Conservation (phyloP, 2,888 invertebrate genomes). For the Eurois occulta region DNA sequence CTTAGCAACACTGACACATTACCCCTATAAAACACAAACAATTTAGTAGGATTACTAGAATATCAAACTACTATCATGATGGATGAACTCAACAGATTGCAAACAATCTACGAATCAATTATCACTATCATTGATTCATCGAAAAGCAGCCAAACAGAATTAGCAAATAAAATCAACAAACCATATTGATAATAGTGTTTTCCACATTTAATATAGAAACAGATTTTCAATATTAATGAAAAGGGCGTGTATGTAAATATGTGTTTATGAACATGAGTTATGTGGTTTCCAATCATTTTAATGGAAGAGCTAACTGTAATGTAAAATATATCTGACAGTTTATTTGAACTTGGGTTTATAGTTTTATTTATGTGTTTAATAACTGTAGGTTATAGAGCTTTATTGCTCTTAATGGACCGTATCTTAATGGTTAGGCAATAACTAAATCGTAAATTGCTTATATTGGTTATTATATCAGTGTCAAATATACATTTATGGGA, state of each 20-base stretch:
- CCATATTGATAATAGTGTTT: conserved; percentile 23
- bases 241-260: conserved; percentile 27
- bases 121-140: conserved; percentile 4
- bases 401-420: conserved; percentile 47
- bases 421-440: conserved; percentile 46
- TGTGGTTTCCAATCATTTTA: conserved; percentile 52
- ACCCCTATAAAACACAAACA: conserved; percentile 43
- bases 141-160: conserved; percentile 20
- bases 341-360: conserved; percentile 28
- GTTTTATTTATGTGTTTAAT: conserved; percentile 56
- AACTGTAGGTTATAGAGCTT: conserved; percentile 39
- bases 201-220: conserved; percentile 21
- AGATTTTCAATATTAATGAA: conserved; percentile 18
- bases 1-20: conserved; percentile 56
- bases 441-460: conserved; percentile 45
- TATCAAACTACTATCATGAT: conserved; percentile 28
- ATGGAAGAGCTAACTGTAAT: conserved; percentile 41
- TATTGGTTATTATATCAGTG: conserved; percentile 52
- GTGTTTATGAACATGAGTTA: conserved; percentile 23
- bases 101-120: conserved; percentile 21
- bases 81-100: conserved; percentile 33
- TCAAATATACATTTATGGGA: conserved; percentile 28
- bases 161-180: conserved; percentile 31
- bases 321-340: conserved; percentile 34
- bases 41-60: conserved; percentile 30